A percentile compares a stretch with the other conserved stretches of the same genome.
These are phyloP conservation scores for Gila orcuttii DNA, from an alignment of 2,113 vertebrate genomes.

Conservation along the genomic window DNA sequence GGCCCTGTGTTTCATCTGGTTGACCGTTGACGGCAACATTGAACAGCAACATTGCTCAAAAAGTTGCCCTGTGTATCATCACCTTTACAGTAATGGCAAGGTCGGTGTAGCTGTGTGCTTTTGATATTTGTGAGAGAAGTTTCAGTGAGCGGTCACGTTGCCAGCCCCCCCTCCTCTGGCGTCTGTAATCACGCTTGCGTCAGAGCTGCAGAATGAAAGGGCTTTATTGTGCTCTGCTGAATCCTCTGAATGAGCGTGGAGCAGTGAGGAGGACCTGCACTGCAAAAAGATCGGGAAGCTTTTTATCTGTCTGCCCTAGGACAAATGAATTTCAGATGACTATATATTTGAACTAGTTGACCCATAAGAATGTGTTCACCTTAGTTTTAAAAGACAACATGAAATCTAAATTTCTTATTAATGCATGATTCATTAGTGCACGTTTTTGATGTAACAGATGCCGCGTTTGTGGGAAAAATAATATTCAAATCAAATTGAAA, in stretches of 20 bases:
- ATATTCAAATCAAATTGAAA: neutral
- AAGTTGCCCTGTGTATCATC: too few relatives aligned
- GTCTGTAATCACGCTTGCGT: constrained; percentile 43
- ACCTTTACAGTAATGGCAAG: constrained; percentile 26
- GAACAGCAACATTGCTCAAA: too few relatives aligned
- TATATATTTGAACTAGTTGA: neutral
- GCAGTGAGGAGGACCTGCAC: constrained; percentile 29
- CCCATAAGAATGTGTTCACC: neutral
- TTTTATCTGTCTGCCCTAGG: constrained; percentile 31
- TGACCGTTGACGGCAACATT: too few relatives aligned
- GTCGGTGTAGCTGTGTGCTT: constrained; percentile 35
- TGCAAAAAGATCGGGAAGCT: constrained; percentile 23
- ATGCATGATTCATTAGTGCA: neutral
- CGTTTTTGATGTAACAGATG: neutral
- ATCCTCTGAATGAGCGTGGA: constrained; percentile 37
- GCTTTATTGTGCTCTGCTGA: constrained; percentile 50
- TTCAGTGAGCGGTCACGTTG: constrained; percentile 21
- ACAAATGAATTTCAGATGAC: neutral
- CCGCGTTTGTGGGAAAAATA: neutral
- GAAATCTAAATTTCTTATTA: neutral
- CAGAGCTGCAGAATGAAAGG: constrained; percentile 44
- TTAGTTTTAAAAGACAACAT: neutral
- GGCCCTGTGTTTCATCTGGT: too few relatives aligned
- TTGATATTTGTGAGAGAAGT: constrained; percentile 16
- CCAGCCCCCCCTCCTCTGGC: neutral